Evolutionary conservation across 2,888 invertebrate genomes (phyloP).

Genomic region (Oscheius sp.): DNA sequence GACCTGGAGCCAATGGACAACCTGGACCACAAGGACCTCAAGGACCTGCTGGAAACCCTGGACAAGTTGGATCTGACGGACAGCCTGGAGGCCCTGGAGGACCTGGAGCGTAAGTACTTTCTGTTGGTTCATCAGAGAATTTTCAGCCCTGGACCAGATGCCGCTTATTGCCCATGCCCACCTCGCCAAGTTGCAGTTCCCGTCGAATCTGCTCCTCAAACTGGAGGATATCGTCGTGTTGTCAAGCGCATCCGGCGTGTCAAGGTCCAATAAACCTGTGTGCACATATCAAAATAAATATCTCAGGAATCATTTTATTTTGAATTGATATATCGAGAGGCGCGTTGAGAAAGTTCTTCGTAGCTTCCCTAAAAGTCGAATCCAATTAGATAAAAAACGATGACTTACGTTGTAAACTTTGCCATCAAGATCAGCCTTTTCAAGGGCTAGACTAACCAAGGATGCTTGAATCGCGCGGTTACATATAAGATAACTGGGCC

Average conservation of each 20-base stretch:
- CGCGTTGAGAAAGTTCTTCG: slow-evolving; percentile 12
- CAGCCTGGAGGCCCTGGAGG: slow-evolving; percentile 54
- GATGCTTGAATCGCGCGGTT: slow-evolving; percentile 64
- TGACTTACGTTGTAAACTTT: slow-evolving; percentile 55
- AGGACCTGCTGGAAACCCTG: slow-evolving; percentile 54
- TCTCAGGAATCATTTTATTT: background rate
- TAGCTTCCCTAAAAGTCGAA: slow-evolving; percentile 16
- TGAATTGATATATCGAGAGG: slow-evolving; percentile 19
- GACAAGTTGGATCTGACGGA: slow-evolving; percentile 50
- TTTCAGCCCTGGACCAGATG: slow-evolving; percentile 21
- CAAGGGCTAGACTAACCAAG: slow-evolving; percentile 45
- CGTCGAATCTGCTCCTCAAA: background rate
- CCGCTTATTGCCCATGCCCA: slow-evolving; percentile 24
- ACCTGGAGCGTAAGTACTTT: slow-evolving; percentile 35
- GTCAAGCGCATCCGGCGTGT: slow-evolving; percentile 11
- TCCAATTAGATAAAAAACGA: background rate
- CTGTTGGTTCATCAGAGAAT: background rate
- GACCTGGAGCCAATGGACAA: slow-evolving; percentile 34
- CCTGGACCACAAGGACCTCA: slow-evolving; percentile 46
- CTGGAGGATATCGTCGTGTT: slow-evolving; percentile 16
- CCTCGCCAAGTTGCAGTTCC: slow-evolving; percentile 2
- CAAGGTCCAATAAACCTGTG: background rate
- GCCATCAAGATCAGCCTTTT: slow-evolving; percentile 40
- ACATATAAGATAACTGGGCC: slow-evolving; percentile 45
- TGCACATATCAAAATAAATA: background rate